phyloP scores from a whole-genome alignment of 2,113 vertebrate species.

The Salminus brasiliensis region DNA sequence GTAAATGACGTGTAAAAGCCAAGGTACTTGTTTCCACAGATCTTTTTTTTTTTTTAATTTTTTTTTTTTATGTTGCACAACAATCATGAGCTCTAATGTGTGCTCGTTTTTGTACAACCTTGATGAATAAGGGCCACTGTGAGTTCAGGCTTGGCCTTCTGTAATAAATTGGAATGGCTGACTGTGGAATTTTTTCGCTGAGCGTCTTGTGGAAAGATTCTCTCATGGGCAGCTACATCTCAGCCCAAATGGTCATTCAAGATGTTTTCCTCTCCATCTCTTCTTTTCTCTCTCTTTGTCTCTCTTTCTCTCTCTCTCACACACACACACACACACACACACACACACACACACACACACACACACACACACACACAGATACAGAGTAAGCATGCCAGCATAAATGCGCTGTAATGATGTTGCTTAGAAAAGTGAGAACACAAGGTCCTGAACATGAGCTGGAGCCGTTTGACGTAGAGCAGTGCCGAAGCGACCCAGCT shows the following conservation, averaged over 20 bases:
- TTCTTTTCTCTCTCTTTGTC: conserved; percentile 11
- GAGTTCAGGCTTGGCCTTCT: conserved; percentile 53
- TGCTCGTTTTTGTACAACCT: no score
- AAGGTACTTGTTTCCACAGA: no score
- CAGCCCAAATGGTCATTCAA: conserved; percentile 67
- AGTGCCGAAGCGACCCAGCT: neutral
- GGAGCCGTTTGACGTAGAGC: conserved; percentile 20
- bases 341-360: conserved; percentile 19
- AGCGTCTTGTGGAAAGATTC: conserved; percentile 63
- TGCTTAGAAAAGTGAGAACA: conserved; percentile 36
- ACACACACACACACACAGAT: conserved; percentile 19
- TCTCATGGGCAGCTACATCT: conserved; percentile 50
- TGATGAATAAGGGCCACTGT: no score
- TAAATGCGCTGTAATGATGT: neutral
- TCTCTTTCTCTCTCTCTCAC: neutral
- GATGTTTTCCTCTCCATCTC: conserved; percentile 59
- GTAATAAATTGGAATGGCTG: conserved; percentile 62
- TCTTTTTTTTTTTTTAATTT: no score
- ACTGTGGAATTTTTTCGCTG: conserved; percentile 63
- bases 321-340: neutral
- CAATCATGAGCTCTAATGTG: no score
- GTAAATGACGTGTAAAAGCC: no score
- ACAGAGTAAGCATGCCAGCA: neutral
- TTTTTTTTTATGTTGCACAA: no score
- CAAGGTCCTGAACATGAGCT: conserved; percentile 54